A percentile compares a stretch with the other conserved stretches of the same genome.
Conservation (phyloP, 30 jellyfish, hydroid and myxozoan genomes). For the Clytia hemisphaerica region DNA sequence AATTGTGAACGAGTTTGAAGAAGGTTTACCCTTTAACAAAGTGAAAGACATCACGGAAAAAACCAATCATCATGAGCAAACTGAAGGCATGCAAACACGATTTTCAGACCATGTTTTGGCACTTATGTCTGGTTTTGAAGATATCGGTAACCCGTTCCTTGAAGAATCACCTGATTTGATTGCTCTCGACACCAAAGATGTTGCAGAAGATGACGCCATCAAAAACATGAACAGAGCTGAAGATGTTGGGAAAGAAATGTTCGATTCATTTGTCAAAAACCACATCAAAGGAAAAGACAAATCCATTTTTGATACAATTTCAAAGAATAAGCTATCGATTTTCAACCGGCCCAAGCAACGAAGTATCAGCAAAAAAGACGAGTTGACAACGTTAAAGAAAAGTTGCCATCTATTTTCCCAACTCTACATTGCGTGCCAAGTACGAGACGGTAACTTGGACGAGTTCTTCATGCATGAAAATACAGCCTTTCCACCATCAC, state of each 20-base stretch:
- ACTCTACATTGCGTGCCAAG: conserved; percentile 47
- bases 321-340: conserved; percentile 16
- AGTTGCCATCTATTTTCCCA: conserved; percentile 39
- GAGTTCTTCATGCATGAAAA: no score
- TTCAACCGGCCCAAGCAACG: conserved; percentile 4
- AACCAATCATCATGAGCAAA: conserved; percentile 34
- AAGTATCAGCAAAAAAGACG: not conserved
- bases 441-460: conserved; percentile 41
- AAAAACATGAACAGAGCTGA: not conserved
- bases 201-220: conserved; percentile 8
- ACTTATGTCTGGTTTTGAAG: conserved; percentile 3
- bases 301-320: not conserved
- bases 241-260: conserved; percentile 23
- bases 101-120: conserved; percentile 30
- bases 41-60: not conserved
- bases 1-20: conserved; percentile 22
- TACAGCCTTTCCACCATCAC: conserved; percentile 43
- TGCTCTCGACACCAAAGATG: conserved; percentile 17
- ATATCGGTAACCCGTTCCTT: conserved; percentile 44
- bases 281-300: conserved; percentile 12
- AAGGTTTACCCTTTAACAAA: no score
- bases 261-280: conserved; percentile 2
- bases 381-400: conserved; percentile 29
- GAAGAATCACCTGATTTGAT: conserved; percentile 36
- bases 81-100: conserved; percentile 11